Conservation (phyloP, 2,113 vertebrate genomes). For the Osmerus eperlanus region DNA sequence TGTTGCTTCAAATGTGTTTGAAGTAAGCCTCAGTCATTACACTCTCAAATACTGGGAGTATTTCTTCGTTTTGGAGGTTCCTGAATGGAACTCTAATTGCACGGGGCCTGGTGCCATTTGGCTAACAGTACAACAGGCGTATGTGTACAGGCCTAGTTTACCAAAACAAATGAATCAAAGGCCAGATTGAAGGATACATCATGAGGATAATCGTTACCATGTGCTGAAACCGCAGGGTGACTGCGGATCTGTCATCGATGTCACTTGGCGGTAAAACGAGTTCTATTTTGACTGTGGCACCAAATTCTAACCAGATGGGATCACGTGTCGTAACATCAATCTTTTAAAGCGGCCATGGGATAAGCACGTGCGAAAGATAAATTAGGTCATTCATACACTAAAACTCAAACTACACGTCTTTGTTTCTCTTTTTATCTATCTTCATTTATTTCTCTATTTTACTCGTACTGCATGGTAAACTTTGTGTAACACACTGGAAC, state of each 20-base stretch:
- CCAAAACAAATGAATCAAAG: constrained; percentile 61
- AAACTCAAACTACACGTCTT: constrained; percentile 28
- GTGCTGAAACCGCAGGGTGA: constrained; percentile 57
- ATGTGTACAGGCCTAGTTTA: constrained; percentile 40
- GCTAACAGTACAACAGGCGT: constrained; percentile 29
- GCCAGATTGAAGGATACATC: constrained; percentile 53
- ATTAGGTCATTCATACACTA: constrained; percentile 51
- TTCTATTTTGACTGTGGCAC: constrained; percentile 63
- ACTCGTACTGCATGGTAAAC: neutral
- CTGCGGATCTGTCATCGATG: constrained; percentile 57
- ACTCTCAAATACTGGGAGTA: neutral
- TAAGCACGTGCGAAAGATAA: constrained; percentile 52
- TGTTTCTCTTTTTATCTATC: neutral
- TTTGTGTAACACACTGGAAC: neutral
- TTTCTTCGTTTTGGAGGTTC: neutral
- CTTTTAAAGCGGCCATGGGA: constrained; percentile 57
- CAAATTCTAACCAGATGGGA: constrained; percentile 70
- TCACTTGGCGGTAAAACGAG: constrained; percentile 59
- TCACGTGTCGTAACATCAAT: constrained; percentile 60
- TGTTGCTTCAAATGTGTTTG: neutral
- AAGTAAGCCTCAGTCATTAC: neutral
- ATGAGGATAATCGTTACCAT: constrained; percentile 64
- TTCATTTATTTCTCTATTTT: neutral
- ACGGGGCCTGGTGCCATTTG: constrained; percentile 42
- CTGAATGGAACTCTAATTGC: neutral